These are phyloP conservation scores for Epizoanthus stellaris DNA, from an alignment of 92 coral and sea anemone species.

Conservation along the genomic window DNA sequence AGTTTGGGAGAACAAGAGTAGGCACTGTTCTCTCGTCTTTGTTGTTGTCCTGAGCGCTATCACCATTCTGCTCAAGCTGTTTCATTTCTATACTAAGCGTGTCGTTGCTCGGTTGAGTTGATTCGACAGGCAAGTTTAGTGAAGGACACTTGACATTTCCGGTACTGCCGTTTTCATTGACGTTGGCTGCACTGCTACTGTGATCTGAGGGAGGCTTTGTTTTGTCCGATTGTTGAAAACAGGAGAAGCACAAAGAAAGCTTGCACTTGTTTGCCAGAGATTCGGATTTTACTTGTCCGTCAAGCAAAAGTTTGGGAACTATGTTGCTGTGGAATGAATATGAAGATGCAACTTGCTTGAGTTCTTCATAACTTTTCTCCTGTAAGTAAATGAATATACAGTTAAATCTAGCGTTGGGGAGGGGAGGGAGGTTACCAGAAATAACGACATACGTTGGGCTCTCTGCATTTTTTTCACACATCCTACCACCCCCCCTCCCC, in stretches of 20 bases:
- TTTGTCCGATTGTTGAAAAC: conserved; percentile 38
- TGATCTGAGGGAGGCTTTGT: not conserved
- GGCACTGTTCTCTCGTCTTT: not conserved
- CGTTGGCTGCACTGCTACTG: conserved; percentile 1
- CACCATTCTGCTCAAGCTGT: conserved; percentile 2
- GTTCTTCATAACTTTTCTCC: conserved; percentile 76
- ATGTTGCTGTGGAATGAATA: conserved; percentile 84
- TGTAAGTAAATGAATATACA: conserved; percentile 11
- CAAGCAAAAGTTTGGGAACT: conserved; percentile 74
- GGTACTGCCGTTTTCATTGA: conserved; percentile 1
- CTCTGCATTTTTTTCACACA: too few relatives aligned
- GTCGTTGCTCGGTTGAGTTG: not conserved
- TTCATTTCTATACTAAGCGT: conserved; percentile 11
- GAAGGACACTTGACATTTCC: not conserved
- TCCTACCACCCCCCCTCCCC: not conserved
- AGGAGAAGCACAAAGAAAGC: conserved; percentile 73
- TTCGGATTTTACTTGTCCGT: conserved; percentile 62
- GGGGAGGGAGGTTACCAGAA: not conserved
- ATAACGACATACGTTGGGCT: not conserved
- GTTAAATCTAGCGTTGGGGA: not conserved
- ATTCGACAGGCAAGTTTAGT: not conserved
- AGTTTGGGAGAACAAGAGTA: not conserved
- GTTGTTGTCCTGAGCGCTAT: not conserved
- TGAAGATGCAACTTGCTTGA: conserved; percentile 80
- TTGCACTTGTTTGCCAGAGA: conserved; percentile 80